A percentile compares a stretch with the other conserved stretches of the same genome.
Evolutionary conservation across 2,888 invertebrate species (phyloP).

Genomic region (Hoplodrina ambigua): DNA sequence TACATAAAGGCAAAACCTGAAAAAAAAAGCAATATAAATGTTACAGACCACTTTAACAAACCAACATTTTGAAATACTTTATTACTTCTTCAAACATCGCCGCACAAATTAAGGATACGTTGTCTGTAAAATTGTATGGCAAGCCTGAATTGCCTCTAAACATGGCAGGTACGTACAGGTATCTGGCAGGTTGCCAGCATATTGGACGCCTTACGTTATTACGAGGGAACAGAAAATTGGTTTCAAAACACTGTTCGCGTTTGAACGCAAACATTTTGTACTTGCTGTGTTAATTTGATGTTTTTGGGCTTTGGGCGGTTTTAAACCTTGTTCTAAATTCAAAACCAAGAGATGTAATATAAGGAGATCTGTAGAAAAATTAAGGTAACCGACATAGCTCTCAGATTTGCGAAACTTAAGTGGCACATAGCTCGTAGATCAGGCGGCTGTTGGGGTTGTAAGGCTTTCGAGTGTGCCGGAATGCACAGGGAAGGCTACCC

Average conservation of each 20-base stretch:
- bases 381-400: too few species aligned
- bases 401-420: too few species aligned
- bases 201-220: conserved; percentile 53
- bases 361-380: too few species aligned
- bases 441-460: too few species aligned
- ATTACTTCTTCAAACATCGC: conserved; percentile 28
- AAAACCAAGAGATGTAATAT: too few species aligned
- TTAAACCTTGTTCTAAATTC: neutral
- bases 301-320: neutral
- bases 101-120: conserved; percentile 34
- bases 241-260: conserved; percentile 50
- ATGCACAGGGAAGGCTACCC: too few species aligned
- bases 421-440: too few species aligned
- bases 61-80: conserved; percentile 10
- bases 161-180: conserved; percentile 64
- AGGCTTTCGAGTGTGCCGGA: too few species aligned
- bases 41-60: conserved; percentile 6
- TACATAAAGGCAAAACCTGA: too few species aligned
- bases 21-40: neutral
- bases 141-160: conserved; percentile 48
- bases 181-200: conserved; percentile 59
- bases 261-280: conserved; percentile 41
- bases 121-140: conserved; percentile 49
- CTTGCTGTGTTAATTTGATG: conserved; percentile 8
- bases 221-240: conserved; percentile 57